Evolutionary conservation across 2,113 vertebrate genomes (phyloP), one percentile per base, ranked within the genome.

Genomic region (Smithornis capensis): DNA sequence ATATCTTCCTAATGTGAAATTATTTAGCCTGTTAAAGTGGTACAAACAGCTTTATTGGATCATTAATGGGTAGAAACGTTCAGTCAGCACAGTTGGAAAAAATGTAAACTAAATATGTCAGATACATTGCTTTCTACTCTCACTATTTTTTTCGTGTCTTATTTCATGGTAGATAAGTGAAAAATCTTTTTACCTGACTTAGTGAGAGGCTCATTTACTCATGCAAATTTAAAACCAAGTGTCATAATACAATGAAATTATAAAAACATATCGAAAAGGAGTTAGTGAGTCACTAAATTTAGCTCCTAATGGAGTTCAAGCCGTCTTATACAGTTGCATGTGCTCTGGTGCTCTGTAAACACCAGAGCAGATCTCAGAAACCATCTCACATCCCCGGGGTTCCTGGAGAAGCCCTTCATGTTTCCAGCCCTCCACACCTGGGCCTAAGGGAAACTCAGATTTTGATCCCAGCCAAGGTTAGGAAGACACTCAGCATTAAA

Each of bases 231-330:
- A 90, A 97, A 97, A 96, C 62, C 86, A 89, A 96, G 88, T 96
- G 96, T 97, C 96, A 97, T 96, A 95, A 97, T 97, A 95, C 89
- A 97, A 94, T 75, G 90, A 95, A 77, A 93, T 97, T 94, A 96
- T 86, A 95, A 95, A 97, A 96, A 95, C 81, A 96, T 89, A 96
- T 86, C 86, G 86, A 87, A 93, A 93, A 94, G 96, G 93, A 97
- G 90, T 92, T 53, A 97, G 83, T 42, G 64, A 97, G 88, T 82
- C 93, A 96, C 96, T 94, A 94, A 97, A 96, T 97, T 80, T 96
- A 92, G 59, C 62, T 94, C 55, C 91, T 94, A 84, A 91, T 92
- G 91, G 76, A 89, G 91, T 89, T 97, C 71, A 95, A 77, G 60
- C 70, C 95, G 89, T 33, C 71, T 89, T 92, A 19, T 4, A 17